Conservation (phyloP, 2,113 vertebrate genomes). For the Pteronura brasiliensis region DNA sequence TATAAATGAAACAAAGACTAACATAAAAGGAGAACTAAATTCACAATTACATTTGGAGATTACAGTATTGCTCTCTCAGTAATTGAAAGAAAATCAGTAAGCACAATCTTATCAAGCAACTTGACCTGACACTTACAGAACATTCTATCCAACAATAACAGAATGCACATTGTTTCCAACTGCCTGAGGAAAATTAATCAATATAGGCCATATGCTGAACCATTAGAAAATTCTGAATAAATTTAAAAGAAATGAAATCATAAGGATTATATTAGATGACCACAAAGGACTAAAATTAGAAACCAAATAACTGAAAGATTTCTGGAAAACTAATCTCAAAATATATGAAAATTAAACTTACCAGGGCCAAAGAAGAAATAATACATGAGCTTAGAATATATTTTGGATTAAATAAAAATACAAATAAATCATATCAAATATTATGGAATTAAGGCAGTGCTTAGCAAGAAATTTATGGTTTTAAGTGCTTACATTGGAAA, state of each 20-base stretch:
- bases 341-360: neutral
- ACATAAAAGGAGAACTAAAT: neutral
- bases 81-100: neutral
- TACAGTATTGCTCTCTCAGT: neutral
- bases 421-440: neutral
- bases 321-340: slow-evolving; percentile 17
- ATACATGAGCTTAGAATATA: neutral
- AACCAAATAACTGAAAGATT: neutral
- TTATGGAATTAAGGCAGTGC: neutral
- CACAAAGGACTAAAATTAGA: neutral
- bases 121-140: neutral
- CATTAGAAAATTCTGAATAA: neutral
- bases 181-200: neutral
- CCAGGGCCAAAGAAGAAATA: neutral
- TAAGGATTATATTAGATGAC: neutral
- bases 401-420: slow-evolving; percentile 26
- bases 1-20: neutral
- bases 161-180: neutral
- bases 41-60: neutral
- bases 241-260: neutral
- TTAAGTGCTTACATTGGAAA: neutral
- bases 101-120: neutral
- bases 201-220: neutral
- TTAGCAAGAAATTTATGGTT: neutral
- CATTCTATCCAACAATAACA: neutral